Base-by-base conservation (phyloP, 2,797 vertebrate genomes). In the Aselliscus stoliczkanus region DNA sequence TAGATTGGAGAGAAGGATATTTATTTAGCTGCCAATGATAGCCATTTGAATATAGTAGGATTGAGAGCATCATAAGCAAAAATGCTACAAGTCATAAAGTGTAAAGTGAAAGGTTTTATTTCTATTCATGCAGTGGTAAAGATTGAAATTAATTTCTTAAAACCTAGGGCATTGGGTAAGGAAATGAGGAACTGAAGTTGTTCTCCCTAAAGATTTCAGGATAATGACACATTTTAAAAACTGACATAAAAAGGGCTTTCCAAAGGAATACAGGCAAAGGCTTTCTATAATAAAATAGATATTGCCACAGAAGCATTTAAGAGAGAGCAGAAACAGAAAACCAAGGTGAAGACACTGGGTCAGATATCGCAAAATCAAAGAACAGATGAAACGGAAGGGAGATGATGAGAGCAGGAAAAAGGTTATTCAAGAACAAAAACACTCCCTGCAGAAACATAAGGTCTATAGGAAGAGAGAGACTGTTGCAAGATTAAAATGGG, bases 271-370 rank as follows among this genome's bases (percentile, higher is more conserved):
- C 1, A 88, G 92, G 72, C 82, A 88, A 92, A 70, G 58, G 52
- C 70, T 76, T 88, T 94, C 70, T 82, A 64, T 27, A 93, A 90
- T 94, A 90, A 94, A 95, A 95, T 65, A 96, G 92, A 76, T 76
- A 65, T 42, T 70, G 42, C 56, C 69, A 65, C 76, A 83, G 70
- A 93, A 44, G 34, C 44, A 6, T 58, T 85, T 85, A 83, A 67
- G 58, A 17, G 39, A 86, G 56, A 86, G 42, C 67, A 67, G 25
- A 37, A 79, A 47, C 39, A 89, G 70, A 92, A 96, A 95, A 96
- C 2, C 29, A 93, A 95, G 77, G 87, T 86, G 60, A 88, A 44
- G 39, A 90, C 76, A 50, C 56, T 3, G 23, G 54, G 56, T 27
- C 42, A 81, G 72, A 94, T 88, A 94, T 4, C 83, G 77, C 29